Conservation (phyloP, 2,797 vertebrate genomes). For the Pangasius djambal region DNA sequence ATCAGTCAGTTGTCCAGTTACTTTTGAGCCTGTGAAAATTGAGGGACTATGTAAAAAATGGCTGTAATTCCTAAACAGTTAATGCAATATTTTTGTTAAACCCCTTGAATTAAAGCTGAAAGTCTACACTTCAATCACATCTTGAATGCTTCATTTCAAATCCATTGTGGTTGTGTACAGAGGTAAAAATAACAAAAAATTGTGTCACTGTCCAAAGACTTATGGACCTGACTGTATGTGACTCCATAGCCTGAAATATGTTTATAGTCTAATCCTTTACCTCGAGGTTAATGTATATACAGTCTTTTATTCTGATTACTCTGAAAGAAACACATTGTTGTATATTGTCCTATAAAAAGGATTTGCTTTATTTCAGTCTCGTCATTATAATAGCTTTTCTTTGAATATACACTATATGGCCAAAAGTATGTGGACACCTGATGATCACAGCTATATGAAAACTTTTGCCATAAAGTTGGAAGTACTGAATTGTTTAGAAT, state of each 20-base stretch:
- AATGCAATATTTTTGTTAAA: too few relatives aligned
- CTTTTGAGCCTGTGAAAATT: too few relatives aligned
- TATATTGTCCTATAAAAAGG: background rate
- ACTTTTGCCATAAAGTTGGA: background rate
- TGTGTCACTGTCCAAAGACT: too few relatives aligned
- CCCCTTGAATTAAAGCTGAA: too few relatives aligned
- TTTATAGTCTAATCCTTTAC: background rate
- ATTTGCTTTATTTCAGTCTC: background rate
- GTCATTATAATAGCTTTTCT: background rate
- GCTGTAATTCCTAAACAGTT: too few relatives aligned
- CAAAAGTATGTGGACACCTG: background rate
- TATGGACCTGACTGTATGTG: background rate
- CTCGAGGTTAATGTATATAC: background rate
- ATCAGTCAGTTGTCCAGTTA: too few relatives aligned
- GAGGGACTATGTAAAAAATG: too few relatives aligned
- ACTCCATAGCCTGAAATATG: background rate
- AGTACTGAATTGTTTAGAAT: too few relatives aligned
- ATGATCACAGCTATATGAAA: background rate
- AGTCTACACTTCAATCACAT: too few relatives aligned
- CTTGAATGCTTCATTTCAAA: too few relatives aligned
- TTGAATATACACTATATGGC: background rate
- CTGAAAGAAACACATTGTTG: background rate
- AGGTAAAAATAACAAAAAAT: too few relatives aligned
- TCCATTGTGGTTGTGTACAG: too few relatives aligned
- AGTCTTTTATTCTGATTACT: background rate